These are phyloP conservation scores for Phyllostomus hastatus DNA, from an alignment of 2,113 vertebrate species.

Conservation along the genomic window DNA sequence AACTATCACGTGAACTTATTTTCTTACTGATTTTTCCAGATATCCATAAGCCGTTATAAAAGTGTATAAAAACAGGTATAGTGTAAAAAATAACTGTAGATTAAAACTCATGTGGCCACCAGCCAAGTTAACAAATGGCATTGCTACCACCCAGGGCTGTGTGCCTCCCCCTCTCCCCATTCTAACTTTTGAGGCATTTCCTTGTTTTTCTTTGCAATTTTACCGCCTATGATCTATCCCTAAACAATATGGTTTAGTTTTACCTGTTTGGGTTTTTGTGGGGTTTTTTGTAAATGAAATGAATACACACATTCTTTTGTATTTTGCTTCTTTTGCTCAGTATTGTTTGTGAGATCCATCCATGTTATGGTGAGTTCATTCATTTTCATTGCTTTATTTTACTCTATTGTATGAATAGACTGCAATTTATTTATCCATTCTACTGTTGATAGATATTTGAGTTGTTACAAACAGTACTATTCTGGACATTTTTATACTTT, in stretches of 20 bases:
- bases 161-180: background rate
- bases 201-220: conserved; percentile 26
- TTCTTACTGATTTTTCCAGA: conserved; percentile 28
- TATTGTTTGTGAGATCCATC: background rate
- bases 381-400: conserved; percentile 28
- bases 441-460: background rate
- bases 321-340: background rate
- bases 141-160: background rate
- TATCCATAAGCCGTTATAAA: background rate
- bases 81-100: conserved; percentile 13
- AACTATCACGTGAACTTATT: background rate
- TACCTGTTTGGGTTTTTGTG: background rate
- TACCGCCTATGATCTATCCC: background rate
- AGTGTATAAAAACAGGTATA: background rate
- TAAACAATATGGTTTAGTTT: background rate
- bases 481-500: background rate
- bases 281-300: background rate
- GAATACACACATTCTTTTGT: background rate
- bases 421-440: background rate
- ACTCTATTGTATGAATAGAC: background rate
- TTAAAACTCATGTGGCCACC: background rate
- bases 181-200: background rate
- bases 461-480: background rate
- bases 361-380: background rate
- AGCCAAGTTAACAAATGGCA: background rate